Evolutionary conservation across 2,888 invertebrate species (phyloP).

Genomic region (Bibio marci): DNA sequence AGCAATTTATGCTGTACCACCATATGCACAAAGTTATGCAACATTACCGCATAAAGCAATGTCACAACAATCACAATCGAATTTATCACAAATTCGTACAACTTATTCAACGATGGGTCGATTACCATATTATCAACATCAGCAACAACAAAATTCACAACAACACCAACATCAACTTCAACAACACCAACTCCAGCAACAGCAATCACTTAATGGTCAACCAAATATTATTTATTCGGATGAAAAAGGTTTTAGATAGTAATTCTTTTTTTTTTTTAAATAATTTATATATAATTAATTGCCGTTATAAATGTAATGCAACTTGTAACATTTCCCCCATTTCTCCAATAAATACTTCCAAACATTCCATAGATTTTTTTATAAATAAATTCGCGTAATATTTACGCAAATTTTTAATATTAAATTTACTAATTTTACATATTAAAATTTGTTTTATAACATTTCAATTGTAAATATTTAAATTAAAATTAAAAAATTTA

Average conservation of each 20-base stretch:
- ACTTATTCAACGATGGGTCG: conserved; percentile 46
- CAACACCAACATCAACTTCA: conserved; percentile 20
- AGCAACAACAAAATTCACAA: conserved; percentile 16
- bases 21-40: conserved; percentile 40
- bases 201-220: conserved; percentile 17
- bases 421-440: no score
- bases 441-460: no score
- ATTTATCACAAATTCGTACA: conserved; percentile 26
- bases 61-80: conserved; percentile 21
- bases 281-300: no score
- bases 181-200: conserved; percentile 9
- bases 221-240: conserved; percentile 30
- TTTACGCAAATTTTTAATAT: no score
- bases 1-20: conserved; percentile 39
- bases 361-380: no score
- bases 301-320: no score
- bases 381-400: no score
- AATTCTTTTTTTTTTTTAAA: no score
- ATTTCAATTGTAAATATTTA: no score
- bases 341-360: no score
- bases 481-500: no score
- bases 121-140: conserved; percentile 33
- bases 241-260: conserved; percentile 29
- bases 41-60: conserved; percentile 48
- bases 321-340: no score